Base-by-base conservation (phyloP, 2,797 vertebrate genomes). In the Pangasius sanitwongsei region DNA sequence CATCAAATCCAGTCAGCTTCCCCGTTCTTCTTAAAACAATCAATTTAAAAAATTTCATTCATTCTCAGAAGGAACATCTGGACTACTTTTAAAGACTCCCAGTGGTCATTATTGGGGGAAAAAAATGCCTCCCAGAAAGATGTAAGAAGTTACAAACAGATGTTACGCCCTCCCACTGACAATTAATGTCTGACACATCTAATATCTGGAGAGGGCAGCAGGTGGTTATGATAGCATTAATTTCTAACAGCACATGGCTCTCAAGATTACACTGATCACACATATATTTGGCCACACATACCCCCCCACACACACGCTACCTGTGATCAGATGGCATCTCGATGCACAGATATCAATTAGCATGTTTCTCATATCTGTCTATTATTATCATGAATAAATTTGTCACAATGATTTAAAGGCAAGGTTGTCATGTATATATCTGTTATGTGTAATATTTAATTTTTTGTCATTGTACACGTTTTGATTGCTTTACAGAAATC, bases 131-230 rank as follows among this genome's bases (percentile, higher is more conserved):
- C 61, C 48, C 12, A 23, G 80, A 70, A 83, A 34, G 67, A 63
- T 34, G 75, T 50, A 74, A 57, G 82, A 34, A 63, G 77, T 78
- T 61, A 55, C 37, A 91, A 91, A 89, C 93, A 95, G 95, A 94
- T 94, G 94, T 91, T 91, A 25, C 59, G 86, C 90, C 44, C 48
- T 82, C 86, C 90, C 83, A 85, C 48, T 85, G 83, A 91, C 83
- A 78, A 92, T 94, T 92, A 91, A 92, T 90, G 87, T 90, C 85
- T 93, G 87, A 87, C 85, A 89, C 70, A 50, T 83, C 83, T 92
- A 91, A 90, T n/a, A 87, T 90, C 92, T 89, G 88, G 80, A 92
- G 88, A 77, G 90, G 91, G 93, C 86, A 92, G 89, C 92, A 91
- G 93, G 93, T 93, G 93, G 92, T 89, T 85, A 89, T 65, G 1